Evolutionary conservation across 2,888 invertebrate species (phyloP).

Genomic region (Buathra laborator): DNA sequence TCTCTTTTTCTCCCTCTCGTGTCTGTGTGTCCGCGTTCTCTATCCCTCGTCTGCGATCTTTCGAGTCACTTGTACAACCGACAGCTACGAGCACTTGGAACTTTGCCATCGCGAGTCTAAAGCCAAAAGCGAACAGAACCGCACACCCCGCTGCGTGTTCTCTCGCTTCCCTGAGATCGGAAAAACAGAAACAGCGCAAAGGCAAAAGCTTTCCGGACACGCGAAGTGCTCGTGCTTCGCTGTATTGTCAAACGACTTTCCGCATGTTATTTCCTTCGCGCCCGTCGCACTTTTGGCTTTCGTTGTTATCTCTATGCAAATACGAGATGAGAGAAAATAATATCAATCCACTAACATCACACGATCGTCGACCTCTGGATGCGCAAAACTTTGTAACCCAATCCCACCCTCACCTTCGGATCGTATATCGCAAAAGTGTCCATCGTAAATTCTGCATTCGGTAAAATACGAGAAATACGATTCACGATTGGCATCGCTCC

Average conservation of each 20-base stretch:
- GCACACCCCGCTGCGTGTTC: not conserved
- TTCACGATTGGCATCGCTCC: too few relatives aligned
- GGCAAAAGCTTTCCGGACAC: not conserved
- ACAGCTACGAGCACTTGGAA: slow-evolving; percentile 60
- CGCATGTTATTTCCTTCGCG: not conserved
- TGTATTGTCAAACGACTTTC: slow-evolving; percentile 45
- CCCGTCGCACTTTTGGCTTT: too few relatives aligned
- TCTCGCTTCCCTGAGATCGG: slow-evolving; percentile 14
- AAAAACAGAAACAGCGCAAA: slow-evolving; percentile 24
- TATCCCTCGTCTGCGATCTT: slow-evolving; percentile 36
- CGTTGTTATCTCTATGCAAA: not conserved
- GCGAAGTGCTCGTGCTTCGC: slow-evolving; percentile 25
- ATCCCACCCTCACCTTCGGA: too few relatives aligned
- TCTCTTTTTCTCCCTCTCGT: not conserved
- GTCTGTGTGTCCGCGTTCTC: slow-evolving; percentile 4
- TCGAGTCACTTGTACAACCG: slow-evolving; percentile 29
- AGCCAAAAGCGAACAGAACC: slow-evolving; percentile 52
- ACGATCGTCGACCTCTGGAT: slow-evolving; percentile 38
- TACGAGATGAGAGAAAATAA: not conserved
- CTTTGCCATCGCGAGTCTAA: slow-evolving; percentile 63
- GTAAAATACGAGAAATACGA: too few relatives aligned
- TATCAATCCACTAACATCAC: slow-evolving; percentile 22
- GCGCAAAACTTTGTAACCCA: too few relatives aligned
- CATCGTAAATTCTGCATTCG: too few relatives aligned
- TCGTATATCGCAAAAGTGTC: too few relatives aligned